Base-by-base conservation (phyloP, 2,113 vertebrate species). In the Corythornis madagascariensis region DNA sequence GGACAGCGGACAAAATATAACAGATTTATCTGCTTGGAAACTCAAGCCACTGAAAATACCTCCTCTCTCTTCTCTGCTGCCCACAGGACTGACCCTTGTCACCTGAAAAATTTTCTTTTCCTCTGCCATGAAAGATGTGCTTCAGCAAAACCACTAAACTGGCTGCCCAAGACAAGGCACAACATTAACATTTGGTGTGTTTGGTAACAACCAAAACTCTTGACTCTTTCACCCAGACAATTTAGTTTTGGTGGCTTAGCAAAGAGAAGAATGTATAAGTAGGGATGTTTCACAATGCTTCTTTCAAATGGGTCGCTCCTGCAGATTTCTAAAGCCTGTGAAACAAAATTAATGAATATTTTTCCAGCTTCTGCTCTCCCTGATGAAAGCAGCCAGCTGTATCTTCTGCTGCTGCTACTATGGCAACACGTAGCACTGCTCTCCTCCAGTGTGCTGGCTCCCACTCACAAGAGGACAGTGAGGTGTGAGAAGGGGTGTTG, bases 391-490 rank as follows among this genome's bases (percentile, higher is more conserved):
- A 3, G 75, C 87, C 91, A 81, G 92, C 93, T 93, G 84, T 86
- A 92, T 89, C 90, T 86, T 92, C 72, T 92, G 71, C 88, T 75
- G 72, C 89, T 75, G 96, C 90, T 96, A 13, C 96, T 93, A 96
- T 97, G 89, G 95, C 91, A 96, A 96, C 95, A 17, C 1, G 0
- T 40, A 74, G 89, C 84, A 74, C 6, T 1, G 2, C 84, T 84
- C 13, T 82, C 31, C 56, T 77, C 57, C 63, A 9, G 67, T 3
- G 43, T 57, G 45, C 64, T 59, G 89, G 40, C 4, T 94, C 79
- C 64, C 47, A 13, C 0, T 9, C 0, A 6, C 17, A 28, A 8
- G 2, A 48, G 55, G 65, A 65, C 0, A 0, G 4, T 1, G 1
- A 55, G 59, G 13, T 48, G 38, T 0, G 3, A 75, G 72, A 77